Evolutionary conservation across 92 coral and sea anemone species (phyloP).

Genomic region (Siderastrea radians): DNA sequence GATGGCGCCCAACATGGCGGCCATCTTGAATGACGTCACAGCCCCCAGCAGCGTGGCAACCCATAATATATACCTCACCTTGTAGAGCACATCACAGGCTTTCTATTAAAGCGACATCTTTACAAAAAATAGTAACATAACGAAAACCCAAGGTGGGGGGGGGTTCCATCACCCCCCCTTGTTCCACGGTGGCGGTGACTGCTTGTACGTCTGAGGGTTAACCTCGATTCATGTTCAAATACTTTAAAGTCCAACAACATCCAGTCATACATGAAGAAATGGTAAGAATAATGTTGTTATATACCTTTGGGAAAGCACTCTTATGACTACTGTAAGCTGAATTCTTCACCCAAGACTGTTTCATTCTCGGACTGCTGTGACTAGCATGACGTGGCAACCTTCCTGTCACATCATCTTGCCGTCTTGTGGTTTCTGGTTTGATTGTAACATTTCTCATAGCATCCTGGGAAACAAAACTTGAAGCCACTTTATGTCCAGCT

Average conservation of each 20-base stretch:
- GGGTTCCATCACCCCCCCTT: no score
- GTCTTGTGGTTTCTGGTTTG: conserved; percentile 36
- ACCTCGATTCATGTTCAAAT: not conserved
- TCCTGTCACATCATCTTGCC: conserved; percentile 37
- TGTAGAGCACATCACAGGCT: no score
- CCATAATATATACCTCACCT: no score
- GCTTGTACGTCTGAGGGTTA: no score
- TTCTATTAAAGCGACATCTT: no score
- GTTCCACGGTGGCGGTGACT: no score
- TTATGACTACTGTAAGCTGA: not conserved
- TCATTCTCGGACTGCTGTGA: conserved; percentile 13
- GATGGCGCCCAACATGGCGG: no score
- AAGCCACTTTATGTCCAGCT: conserved; percentile 1
- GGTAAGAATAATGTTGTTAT: not conserved
- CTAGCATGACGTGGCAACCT: conserved; percentile 14
- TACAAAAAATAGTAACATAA: no score
- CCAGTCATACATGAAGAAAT: not conserved
- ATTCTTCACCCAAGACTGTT: not conserved
- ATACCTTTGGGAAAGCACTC: not conserved
- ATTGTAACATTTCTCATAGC: not conserved
- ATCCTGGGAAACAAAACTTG: not conserved
- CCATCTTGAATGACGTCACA: no score
- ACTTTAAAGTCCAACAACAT: not conserved
- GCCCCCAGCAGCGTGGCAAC: no score
- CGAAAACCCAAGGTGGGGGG: no score